A percentile compares a stretch with the other conserved stretches of the same genome.
These are phyloP conservation scores for Shargacucullia verbasci DNA, from an alignment of 2,888 invertebrate species.

Conservation along the genomic window DNA sequence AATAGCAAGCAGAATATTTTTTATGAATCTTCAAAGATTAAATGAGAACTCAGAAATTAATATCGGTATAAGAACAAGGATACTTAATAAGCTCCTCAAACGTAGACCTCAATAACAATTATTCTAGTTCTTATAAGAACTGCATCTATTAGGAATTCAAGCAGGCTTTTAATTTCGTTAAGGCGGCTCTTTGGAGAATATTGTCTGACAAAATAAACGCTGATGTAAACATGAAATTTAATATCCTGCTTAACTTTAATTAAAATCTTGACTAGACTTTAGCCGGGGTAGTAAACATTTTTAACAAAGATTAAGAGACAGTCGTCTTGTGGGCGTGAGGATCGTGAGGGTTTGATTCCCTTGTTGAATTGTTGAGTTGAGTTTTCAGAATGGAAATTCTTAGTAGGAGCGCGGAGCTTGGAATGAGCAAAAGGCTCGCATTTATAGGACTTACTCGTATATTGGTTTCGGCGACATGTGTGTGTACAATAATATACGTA, in stretches of 20 bases:
- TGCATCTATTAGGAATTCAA: slow-evolving; percentile 19
- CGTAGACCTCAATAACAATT: too few relatives aligned
- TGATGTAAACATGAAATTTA: slow-evolving; percentile 13
- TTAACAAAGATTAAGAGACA: slow-evolving; percentile 6
- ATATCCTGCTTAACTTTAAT: slow-evolving; percentile 10
- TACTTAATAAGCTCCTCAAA: slow-evolving; percentile 1
- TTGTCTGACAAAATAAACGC: slow-evolving; percentile 11
- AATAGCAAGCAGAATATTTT: too few relatives aligned
- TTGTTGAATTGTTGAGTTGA: too few relatives aligned
- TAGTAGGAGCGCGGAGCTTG: too few relatives aligned
- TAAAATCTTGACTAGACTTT: slow-evolving; percentile 7
- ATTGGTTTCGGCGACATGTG: too few relatives aligned
- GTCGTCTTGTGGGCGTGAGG: neutral
- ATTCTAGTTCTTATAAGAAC: slow-evolving; percentile 1
- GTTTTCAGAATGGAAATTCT: too few relatives aligned
- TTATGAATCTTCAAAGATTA: too few relatives aligned
- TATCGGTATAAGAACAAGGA: neutral
- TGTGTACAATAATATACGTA: too few relatives aligned
- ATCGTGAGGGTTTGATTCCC: too few relatives aligned
- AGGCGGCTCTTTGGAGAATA: slow-evolving; percentile 26
- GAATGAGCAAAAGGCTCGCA: too few relatives aligned
- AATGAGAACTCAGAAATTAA: too few relatives aligned
- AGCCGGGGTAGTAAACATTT: neutral
- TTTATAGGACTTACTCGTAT: too few relatives aligned
- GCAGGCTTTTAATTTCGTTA: slow-evolving; percentile 32